Evolutionary conservation across 2,888 invertebrate species (phyloP).

Genomic region (Lissocephala sabroskyi): DNA sequence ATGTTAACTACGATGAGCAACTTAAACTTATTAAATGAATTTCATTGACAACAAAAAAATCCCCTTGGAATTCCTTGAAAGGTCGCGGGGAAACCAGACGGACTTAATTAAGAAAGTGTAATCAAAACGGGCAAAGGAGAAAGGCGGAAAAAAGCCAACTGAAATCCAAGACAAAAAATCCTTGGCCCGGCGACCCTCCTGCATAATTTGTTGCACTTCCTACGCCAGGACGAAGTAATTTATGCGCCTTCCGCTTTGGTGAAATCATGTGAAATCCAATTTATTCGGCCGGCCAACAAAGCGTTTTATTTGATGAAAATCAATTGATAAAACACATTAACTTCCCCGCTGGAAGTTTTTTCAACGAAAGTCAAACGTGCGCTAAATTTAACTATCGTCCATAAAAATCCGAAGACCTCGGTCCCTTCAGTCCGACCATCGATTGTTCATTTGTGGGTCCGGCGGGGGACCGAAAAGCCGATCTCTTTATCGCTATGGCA

Average conservation of each 20-base stretch:
- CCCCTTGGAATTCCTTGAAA: too few species aligned
- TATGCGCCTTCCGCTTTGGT: conserved; percentile 24
- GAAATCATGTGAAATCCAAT: conserved; percentile 42
- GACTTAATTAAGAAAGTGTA: conserved; percentile 26
- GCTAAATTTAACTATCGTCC: conserved; percentile 25
- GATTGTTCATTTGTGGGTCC: conserved; percentile 36
- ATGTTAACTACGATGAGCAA: too few species aligned
- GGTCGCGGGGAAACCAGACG: conserved; percentile 1
- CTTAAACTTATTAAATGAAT: conserved; percentile 14
- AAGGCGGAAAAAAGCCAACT: conserved; percentile 19
- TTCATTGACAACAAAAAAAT: conserved; percentile 19
- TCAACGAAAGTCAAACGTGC: conserved; percentile 3
- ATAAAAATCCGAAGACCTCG: conserved; percentile 30
- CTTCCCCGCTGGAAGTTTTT: conserved; percentile 45
- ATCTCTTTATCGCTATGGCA: not conserved
- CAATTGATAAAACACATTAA: conserved; percentile 64
- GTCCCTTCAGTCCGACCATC: conserved; percentile 19
- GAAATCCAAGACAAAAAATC: not conserved
- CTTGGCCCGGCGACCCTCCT: conserved; percentile 12
- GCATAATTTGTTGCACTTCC: too few species aligned
- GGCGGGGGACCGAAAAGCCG: not conserved
- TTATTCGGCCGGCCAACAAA: conserved; percentile 47
- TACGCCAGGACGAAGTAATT: too few species aligned
- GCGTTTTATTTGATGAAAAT: conserved; percentile 59
- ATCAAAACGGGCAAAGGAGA: conserved; percentile 3